Evolutionary conservation across 2,888 invertebrate genomes (phyloP).

Genomic region (Hypercompe scribonia): DNA sequence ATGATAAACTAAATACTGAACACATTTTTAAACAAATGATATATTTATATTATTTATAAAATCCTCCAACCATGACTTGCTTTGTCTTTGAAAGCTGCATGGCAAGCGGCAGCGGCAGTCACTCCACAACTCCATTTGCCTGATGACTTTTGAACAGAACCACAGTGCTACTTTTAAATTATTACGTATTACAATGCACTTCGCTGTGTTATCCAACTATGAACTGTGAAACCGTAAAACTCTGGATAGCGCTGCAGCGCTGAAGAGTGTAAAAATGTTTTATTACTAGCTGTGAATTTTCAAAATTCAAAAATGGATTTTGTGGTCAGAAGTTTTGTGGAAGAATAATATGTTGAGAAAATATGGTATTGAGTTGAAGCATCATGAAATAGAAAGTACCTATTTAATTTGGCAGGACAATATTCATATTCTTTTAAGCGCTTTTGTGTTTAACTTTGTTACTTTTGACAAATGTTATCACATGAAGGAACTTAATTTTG

Average conservation of each 20-base stretch:
- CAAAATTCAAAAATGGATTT: slow-evolving; percentile 32
- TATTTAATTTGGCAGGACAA: neutral
- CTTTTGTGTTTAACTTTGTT: neutral
- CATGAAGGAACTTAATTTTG: neutral
- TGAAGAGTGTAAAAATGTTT: slow-evolving; percentile 38
- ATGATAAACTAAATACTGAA: neutral
- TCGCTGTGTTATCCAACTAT: slow-evolving; percentile 31
- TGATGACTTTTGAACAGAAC: slow-evolving; percentile 21
- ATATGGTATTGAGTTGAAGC: neutral
- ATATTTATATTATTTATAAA: neutral
- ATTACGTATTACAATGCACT: slow-evolving; percentile 44
- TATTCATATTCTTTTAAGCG: neutral
- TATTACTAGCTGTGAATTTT: slow-evolving; percentile 42
- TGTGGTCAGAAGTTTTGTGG: neutral
- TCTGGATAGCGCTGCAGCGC: slow-evolving; percentile 34
- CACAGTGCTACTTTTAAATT: slow-evolving; percentile 44
- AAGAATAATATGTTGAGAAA: neutral
- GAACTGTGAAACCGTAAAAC: slow-evolving; percentile 44
- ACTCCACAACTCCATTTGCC: slow-evolving; percentile 11
- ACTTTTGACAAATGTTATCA: neutral
- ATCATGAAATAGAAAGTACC: neutral
- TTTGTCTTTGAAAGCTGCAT: neutral
- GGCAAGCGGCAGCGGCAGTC: slow-evolving; percentile 10
- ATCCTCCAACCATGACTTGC: neutral
- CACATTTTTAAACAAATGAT: neutral